Base-by-base conservation (phyloP, 2,888 invertebrate species). In the Euproctis similis region DNA sequence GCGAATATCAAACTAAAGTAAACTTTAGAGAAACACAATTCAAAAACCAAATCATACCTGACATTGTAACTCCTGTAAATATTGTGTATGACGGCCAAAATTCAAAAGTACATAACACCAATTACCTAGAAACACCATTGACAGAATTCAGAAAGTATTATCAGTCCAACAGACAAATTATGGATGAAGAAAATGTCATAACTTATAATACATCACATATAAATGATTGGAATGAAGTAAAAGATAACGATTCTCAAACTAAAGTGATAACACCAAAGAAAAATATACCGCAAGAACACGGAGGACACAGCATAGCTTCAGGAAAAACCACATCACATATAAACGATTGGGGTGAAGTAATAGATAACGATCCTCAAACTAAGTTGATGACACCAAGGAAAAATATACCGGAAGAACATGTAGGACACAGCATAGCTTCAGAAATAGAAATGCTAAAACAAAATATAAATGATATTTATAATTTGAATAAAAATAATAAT, bases 101-200 rank as follows among this genome's bases (percentile, higher is more conserved):
- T 10, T 29, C 40, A 6, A 10, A 3, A 2, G 17, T 24, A 8
- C 24, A 11, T 8, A 36, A 34, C 0, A 37, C 1, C 41, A 58
- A 74, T 34, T 75, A 69, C 33, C 46, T 81, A 13, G 76, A 76
- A 38, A 72, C 69, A 8, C 75, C 84, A 0, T 31, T 84, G 5
- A 35, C 27, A 0, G 81, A 81, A 26, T 82, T 84, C 26, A 62
- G 82, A 28, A 77, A 74, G 38, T 40, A 72, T 2, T 82, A 82
- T 38, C 59, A 59, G 3, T 46, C 60, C 1, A 45, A 42, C 4
- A 30, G 23, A 20, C 29, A 29, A 5, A n/a, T 10, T 3, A 24
- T 16, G 4, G 7, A 16, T 16, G 16, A 16, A 16, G 7, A 16
- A 4, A 16, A 16, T 16, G 16, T n/a, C n/a, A n/a, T n/a, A n/a